Conservation (phyloP, 1,140 invertebrate species). For the Drosophila tristis region DNA sequence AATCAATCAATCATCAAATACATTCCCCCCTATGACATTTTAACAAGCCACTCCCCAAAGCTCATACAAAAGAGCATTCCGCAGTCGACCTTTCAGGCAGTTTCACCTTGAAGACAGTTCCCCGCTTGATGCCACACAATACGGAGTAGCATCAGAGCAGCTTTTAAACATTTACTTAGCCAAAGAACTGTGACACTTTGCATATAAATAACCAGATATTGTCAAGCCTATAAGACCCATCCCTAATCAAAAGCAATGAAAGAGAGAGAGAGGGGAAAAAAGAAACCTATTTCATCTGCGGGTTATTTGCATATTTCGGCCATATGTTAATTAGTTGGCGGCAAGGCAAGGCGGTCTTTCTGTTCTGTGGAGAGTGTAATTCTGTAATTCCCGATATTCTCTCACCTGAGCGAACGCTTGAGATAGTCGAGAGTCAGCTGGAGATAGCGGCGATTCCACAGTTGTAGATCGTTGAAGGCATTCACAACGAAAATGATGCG, state of each 20-base stretch:
- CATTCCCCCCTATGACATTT: too few relatives aligned
- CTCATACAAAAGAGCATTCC: too few relatives aligned
- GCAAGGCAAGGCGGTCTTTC: constrained; percentile 10
- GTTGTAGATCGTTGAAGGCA: constrained; percentile 86
- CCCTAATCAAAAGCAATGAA: constrained; percentile 65
- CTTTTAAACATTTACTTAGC: constrained; percentile 30
- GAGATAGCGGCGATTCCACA: constrained; percentile 85
- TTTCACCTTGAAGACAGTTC: too few relatives aligned
- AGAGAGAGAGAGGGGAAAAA: constrained; percentile 9
- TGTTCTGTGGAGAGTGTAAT: neutral
- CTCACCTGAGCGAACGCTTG: constrained; percentile 87
- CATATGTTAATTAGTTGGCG: constrained; percentile 67
- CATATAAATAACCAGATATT: constrained; percentile 50
- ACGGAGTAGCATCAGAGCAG: neutral
- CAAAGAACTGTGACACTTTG: constrained; percentile 25
- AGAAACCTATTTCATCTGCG: constrained; percentile 59
- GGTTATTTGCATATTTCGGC: constrained; percentile 74
- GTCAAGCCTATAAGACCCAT: constrained; percentile 20
- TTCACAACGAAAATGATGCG: constrained; percentile 87
- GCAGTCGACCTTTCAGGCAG: too few relatives aligned
- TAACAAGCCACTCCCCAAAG: too few relatives aligned
- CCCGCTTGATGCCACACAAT: too few relatives aligned
- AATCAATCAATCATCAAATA: too few relatives aligned
- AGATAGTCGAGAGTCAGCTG: constrained; percentile 87
- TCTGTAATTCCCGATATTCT: constrained; percentile 22